A percentile compares a stretch with the other conserved stretches of the same genome.
Conservation (phyloP, 92 coral and sea anemone species). For the Muricea muricata region DNA sequence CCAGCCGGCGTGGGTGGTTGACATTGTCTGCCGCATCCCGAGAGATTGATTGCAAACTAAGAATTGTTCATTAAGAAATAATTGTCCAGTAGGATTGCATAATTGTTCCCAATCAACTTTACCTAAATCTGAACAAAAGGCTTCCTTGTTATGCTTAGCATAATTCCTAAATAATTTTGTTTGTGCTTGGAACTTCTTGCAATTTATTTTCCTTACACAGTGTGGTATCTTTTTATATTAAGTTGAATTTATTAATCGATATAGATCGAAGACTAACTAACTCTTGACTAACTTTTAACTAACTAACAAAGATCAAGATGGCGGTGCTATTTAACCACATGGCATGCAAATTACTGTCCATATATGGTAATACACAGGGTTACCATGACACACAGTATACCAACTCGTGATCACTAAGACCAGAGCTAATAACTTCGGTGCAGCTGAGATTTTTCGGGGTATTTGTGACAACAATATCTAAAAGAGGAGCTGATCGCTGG, state of each 20-base stretch:
- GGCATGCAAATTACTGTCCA: too few relatives aligned
- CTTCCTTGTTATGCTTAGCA: neutral
- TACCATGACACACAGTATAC: too few relatives aligned
- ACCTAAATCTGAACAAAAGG: neutral
- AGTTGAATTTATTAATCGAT: too few relatives aligned
- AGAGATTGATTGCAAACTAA: too few relatives aligned
- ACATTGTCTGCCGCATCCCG: too few relatives aligned
- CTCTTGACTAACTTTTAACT: too few relatives aligned
- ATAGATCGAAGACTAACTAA: too few relatives aligned
- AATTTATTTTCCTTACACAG: conserved; percentile 31
- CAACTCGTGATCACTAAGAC: conserved; percentile 1
- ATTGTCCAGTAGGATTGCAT: neutral
- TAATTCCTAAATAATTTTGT: neutral
- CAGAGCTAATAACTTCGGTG: conserved; percentile 33
- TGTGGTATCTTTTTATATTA: too few relatives aligned
- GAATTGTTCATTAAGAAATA: neutral
- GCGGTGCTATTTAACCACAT: too few relatives aligned
- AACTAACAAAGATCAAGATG: too few relatives aligned
- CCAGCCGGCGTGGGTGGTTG: too few relatives aligned
- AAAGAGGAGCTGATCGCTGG: conserved; percentile 18
- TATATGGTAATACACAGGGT: too few relatives aligned
- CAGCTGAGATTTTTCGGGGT: conserved; percentile 23
- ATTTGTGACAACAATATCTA: conserved; percentile 30
- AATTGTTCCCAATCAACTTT: neutral
- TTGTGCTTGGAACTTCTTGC: neutral